Evolutionary conservation across 2,113 vertebrate genomes (phyloP), one percentile per base, ranked within the genome.

Genomic region (Peromyscus leucopus): DNA sequence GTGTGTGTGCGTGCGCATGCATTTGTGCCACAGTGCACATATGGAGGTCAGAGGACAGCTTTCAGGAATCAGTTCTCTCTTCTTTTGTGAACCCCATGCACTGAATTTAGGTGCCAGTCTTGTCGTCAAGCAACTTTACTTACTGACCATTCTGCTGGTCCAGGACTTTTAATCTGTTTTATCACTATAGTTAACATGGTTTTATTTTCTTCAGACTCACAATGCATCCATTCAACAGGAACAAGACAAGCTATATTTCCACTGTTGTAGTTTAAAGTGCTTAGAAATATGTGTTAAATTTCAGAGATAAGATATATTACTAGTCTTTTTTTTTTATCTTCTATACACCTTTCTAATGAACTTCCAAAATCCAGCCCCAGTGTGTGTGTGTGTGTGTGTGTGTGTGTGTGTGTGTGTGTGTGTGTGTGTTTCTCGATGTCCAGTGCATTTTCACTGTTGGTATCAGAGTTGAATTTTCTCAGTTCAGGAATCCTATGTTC

Each of bases 191-290:
- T 46, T 83, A 90, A 75, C 72, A 93, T 51, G 0, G 22, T 75
- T 85, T 91, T 51, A 78, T 94, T 89, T 95, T 96, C 85, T 94
- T 46, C 31, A 82, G 55, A 36, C 22, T 36, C 2, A 33, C 17
- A 59, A 19, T 24, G n/a, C 13, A 71, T 93, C 76, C 3, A 71
- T 63, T 89, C 48, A 85, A 21, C 2, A 82, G 1, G 31, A 85
- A 31, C 1, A 48, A 75, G 13, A 59, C 0, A 55, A 92, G n/a
- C 4, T 33, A 65, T 3, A 12, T 42, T 86, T 4, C 21, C 1
- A 31, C 55, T 31, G 26, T 36, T 88, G 22, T 55, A 16, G 3
- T 86, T 89, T 51, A 78, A 93, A 89, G 82, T 16, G 19, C 28
- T 57, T 26, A 82, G 19, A 90, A 90, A 96, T 82, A 31, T 5